phyloP scores from a whole-genome alignment of 2,888 invertebrate genomes.

The Drosophila setosimentum region DNA sequence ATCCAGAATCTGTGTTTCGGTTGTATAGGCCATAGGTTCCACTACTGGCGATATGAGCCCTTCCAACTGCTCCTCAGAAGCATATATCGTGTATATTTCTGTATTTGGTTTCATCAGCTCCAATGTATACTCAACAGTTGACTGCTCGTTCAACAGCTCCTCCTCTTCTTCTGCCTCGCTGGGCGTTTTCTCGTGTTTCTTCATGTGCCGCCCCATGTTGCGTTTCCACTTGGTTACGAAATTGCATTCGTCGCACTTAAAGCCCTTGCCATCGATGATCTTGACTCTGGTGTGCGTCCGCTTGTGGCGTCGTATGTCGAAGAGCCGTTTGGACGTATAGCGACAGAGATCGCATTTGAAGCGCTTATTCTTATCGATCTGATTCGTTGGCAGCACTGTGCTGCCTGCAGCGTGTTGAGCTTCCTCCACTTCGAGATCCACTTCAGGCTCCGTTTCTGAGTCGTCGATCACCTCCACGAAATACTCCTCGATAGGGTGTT shows the following conservation, averaged over 20 bases:
- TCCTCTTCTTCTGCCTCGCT: background rate
- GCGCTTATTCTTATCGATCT: background rate
- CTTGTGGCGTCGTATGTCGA: constrained; percentile 43
- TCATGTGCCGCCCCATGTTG: constrained; percentile 42
- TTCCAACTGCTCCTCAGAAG: background rate
- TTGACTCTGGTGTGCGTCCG: constrained; percentile 22
- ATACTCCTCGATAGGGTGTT: constrained; percentile 29
- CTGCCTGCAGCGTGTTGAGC: background rate
- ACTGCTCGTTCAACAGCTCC: background rate
- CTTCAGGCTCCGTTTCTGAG: background rate
- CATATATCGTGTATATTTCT: background rate
- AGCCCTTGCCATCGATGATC: constrained; percentile 12
- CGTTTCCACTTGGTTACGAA: constrained; percentile 53
- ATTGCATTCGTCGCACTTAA: constrained; percentile 30
- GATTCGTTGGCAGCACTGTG: background rate
- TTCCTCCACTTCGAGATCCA: background rate
- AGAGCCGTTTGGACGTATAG: constrained; percentile 37
- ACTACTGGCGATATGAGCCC: background rate
- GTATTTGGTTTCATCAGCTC: constrained; percentile 16
- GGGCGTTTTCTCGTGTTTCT: constrained; percentile 7
- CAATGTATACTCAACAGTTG: constrained; percentile 6
- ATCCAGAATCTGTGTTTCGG: background rate
- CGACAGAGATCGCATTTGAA: constrained; percentile 40
- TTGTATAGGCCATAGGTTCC: background rate
- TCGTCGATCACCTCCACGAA: constrained; percentile 33